Conservation (phyloP, 2,888 invertebrate genomes). For the Scaptodrosophila latifasciaeformis region DNA sequence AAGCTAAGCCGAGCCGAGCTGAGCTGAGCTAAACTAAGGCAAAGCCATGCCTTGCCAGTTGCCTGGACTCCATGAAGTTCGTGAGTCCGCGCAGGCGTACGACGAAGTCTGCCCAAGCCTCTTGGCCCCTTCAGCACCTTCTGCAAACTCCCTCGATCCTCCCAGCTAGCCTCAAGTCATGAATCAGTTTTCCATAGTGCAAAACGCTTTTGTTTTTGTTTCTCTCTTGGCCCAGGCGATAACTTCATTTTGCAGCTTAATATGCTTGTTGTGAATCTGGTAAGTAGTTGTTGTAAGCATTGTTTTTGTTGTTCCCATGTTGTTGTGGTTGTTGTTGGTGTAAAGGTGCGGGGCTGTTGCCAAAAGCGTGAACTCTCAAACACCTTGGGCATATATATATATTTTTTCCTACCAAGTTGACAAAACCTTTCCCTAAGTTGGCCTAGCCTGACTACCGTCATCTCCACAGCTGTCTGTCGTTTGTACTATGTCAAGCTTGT, state of each 20-base stretch:
- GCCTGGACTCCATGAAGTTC: no score
- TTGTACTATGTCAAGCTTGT: no score
- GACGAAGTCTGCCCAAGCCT: no score
- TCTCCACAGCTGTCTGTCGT: no score
- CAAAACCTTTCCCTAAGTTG: slow-evolving; percentile 54
- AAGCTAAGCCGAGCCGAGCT: slow-evolving; percentile 38
- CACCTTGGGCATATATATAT: slow-evolving; percentile 56
- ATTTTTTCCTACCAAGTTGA: slow-evolving; percentile 39
- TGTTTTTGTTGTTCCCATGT: slow-evolving; percentile 31
- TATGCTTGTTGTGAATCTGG: slow-evolving; percentile 65
- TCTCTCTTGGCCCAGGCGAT: slow-evolving; percentile 60
- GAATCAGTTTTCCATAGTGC: slow-evolving; percentile 67
- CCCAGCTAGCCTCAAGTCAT: slow-evolving; percentile 41
- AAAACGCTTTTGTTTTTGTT: slow-evolving; percentile 57
- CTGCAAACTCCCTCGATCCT: slow-evolving; percentile 16
- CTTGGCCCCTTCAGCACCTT: slow-evolving; percentile 7
- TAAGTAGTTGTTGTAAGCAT: slow-evolving; percentile 55
- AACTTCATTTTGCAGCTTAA: slow-evolving; percentile 67
- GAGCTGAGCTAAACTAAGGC: not conserved
- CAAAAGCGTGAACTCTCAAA: slow-evolving; percentile 68
- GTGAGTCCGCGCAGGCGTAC: no score
- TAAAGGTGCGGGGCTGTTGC: slow-evolving; percentile 32
- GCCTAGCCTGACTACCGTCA: no score
- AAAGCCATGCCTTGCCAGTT: not conserved
- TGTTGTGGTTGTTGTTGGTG: slow-evolving; percentile 18